Base-by-base conservation (phyloP, 2,113 vertebrate species). In the Pelmatolapia mariae region DNA sequence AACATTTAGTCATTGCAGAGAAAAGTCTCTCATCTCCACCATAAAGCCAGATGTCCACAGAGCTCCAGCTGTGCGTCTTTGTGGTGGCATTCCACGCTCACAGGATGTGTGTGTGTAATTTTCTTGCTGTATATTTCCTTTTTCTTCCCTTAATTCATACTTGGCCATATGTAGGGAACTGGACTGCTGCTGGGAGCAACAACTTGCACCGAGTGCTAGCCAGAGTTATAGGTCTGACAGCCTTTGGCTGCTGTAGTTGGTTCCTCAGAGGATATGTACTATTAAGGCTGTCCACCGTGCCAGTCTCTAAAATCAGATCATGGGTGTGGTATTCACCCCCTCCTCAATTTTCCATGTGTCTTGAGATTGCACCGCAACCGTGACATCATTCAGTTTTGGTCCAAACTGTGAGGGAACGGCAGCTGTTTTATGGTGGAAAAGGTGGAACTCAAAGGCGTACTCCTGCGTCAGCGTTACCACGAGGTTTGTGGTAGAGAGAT, bases 361-460 rank as follows among this genome's bases (percentile, higher is more conserved):
- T 92, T 85, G 80, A 61, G 84, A 81, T 71, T 90, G 85, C 66
- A 54, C 88, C 85, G 31, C 88, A 89, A 50, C 43, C 81, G 78
- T 92, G 92, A 95, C 94, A 91, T 95, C 92, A 94, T 92, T 59
- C 84, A 88, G 78, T 87, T 68, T 71, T 86, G 85, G 80, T 80
- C 87, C 56, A 68, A 85, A 76, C 81, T 36, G 66, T 29, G 59
- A 90, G 88, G 29, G 86, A 83, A 84, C 90, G 57, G 81, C 92
- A 87, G 90, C 92, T 92, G 89, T 92, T 93, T 93, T 95, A 86
- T 93, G 91, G 92, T 87, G 91, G 91, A 94, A 94, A 94, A 92
- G 93, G 92, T 94, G 89, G 91, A 90, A 89, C 84, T 89, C 87
- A 89, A 92, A 87, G 89, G 87, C 80, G 73, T 86, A 86, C 73